A percentile compares a stretch with the other conserved stretches of the same genome.
phyloP scores from a whole-genome alignment of 2,888 invertebrate genomes.

The Lamproptera curius region DNA sequence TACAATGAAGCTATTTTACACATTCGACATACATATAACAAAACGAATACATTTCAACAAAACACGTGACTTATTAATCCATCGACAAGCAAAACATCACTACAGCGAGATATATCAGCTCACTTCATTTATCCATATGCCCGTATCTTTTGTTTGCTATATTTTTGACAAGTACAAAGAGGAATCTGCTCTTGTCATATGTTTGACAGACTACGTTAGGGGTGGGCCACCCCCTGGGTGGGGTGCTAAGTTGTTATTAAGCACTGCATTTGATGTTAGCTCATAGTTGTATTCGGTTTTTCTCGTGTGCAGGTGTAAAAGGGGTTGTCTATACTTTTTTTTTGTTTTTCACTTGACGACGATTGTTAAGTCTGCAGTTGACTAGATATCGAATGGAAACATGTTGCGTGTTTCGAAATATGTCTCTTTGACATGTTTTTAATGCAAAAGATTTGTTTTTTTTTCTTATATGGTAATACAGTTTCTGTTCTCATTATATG shows the following conservation, averaged over 20 bases:
- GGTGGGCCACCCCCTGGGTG: conserved; percentile 27
- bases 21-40: too few relatives aligned
- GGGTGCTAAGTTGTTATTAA: conserved; percentile 68
- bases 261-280: conserved; percentile 59
- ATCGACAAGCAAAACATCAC: too few relatives aligned
- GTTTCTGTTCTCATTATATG: too few relatives aligned
- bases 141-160: conserved; percentile 76
- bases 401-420: too few relatives aligned
- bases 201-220: conserved; percentile 67
- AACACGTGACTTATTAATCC: too few relatives aligned
- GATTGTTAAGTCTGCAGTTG: too few relatives aligned
- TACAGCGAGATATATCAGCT: conserved; percentile 73
- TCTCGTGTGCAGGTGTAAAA: conserved; percentile 18
- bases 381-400: too few relatives aligned
- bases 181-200: conserved; percentile 74
- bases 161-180: conserved; percentile 79
- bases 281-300: conserved; percentile 27
- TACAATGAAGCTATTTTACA: too few relatives aligned
- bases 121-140: conserved; percentile 74
- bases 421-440: too few relatives aligned
- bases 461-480: too few relatives aligned
- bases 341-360: conserved; percentile 13
- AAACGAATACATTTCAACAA: too few relatives aligned
- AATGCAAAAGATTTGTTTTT: too few relatives aligned
- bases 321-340: conserved; percentile 14